Percentiles rank a stretch among this genome's conserved stretches.
Evolutionary conservation across 2,888 invertebrate genomes (phyloP).

Genomic region (Cosmorhoe ocellata): DNA sequence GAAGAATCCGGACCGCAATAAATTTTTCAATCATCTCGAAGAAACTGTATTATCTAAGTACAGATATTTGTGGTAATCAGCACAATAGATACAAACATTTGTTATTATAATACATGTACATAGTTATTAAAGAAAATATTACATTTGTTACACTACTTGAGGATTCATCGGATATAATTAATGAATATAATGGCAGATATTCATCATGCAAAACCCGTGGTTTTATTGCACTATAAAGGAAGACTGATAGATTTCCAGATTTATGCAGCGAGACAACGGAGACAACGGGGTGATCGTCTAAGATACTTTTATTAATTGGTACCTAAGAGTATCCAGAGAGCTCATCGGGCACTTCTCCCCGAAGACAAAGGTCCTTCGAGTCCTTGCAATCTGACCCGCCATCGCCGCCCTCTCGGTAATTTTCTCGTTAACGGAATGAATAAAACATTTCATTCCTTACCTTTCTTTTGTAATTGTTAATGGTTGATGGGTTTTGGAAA

Average conservation of each 20-base stretch:
- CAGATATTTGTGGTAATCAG: neutral
- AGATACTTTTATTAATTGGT: slow-evolving; percentile 71
- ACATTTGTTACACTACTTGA: no score
- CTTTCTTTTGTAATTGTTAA: slow-evolving; percentile 81
- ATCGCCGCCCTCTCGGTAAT: slow-evolving; percentile 76
- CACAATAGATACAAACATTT: no score
- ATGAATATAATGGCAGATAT: neutral
- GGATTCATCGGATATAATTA: no score
- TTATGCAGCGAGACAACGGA: slow-evolving; percentile 48
- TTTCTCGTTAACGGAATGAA: slow-evolving; percentile 81
- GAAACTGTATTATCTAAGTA: slow-evolving; percentile 28
- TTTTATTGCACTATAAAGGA: slow-evolving; percentile 9
- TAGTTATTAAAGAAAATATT: no score
- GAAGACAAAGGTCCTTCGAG: slow-evolving; percentile 74
- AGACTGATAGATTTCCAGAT: slow-evolving; percentile 22
- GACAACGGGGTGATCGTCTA: slow-evolving; percentile 51
- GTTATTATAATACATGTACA: no score
- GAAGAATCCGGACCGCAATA: slow-evolving; percentile 42
- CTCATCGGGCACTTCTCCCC: slow-evolving; percentile 74
- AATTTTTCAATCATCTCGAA: slow-evolving; percentile 46
- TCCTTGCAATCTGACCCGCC: slow-evolving; percentile 78
- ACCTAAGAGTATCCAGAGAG: slow-evolving; percentile 63
- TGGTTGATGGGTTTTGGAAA: slow-evolving; percentile 78
- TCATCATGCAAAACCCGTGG: slow-evolving; percentile 1
- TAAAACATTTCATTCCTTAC: slow-evolving; percentile 82